Evolutionary conservation across 1,140 invertebrate species (phyloP), one percentile per base, ranked within the genome.

Genomic region (Drosophila littoralis): DNA sequence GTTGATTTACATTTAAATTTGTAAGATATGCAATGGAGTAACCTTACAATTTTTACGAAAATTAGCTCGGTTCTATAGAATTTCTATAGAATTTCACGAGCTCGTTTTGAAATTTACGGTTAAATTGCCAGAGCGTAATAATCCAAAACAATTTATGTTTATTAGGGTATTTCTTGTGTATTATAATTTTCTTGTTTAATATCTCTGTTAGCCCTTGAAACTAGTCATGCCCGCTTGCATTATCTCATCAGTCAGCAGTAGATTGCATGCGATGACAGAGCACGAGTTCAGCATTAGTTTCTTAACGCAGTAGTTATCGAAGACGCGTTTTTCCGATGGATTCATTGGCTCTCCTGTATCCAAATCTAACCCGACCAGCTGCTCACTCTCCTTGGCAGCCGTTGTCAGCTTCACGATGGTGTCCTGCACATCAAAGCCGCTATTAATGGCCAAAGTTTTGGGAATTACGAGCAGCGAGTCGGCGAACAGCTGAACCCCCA

Each of bases 211-310:
- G 22, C 46, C 10, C 35, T 51, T 72, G 0, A 72, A 40, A 32
- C 46, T 72, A 5, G 97, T 98, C 94, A 99, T 96, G 75, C 99
- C 99, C 84, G 99, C 99, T 93, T 98, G 95, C 97, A 99, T 99
- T 50, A 99, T 99, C 94, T 99, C 99, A 93, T 99, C 99, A 1
- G 99, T 98, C 22, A 99, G 94, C 13, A 99, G 94, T 3, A 99
- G 94, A 93, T 99, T 99, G 84, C 96, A 97, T 12, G 98, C 98
- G 91, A 99, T 99, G 1, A 99, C 96, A 13, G 97, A 96, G 95
- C 97, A 98, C 1, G 99, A 99, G 93, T 98, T 97, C 38, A 99
- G 94, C 54, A 99, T 97, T 94, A 99, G 98, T 90, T 96, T 98
- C 91, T 99, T 99, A 0, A 99, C 98, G 85, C 97, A 94, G 85